Evolutionary conservation across 2,888 invertebrate genomes (phyloP), one percentile per base, ranked within the genome.

Genomic region (Halocaridina rubra): DNA sequence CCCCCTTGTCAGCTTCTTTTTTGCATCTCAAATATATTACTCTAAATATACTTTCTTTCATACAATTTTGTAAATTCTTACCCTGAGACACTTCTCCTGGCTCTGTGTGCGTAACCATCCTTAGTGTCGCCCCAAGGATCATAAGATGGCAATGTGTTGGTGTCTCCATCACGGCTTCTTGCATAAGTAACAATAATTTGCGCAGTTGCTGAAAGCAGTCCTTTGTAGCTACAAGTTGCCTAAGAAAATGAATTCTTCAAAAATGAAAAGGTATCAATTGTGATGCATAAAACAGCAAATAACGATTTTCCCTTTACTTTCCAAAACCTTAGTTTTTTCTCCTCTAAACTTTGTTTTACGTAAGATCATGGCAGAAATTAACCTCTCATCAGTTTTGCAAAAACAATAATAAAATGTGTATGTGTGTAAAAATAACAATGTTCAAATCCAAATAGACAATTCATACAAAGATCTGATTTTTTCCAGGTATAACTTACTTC

Each of bases 81-180:
- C 82, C 72, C 30, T 84, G 82, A 59, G 82, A 78, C n/a, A 59
- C 77, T 4, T 59, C 22, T 3, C 61, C 33, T n/a, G 61, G 22
- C 19, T 80, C 57, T 1, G 82, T 72, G 33, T 78, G 61, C 8
- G 77, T 84, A 53, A 78, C 61, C 59, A 84, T 71, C 29, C 77
- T 78, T 69, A 84, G 72, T 8, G 82, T 72, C n/a, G 80, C 85
- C 19, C 79, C 85, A 2, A 85, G 33, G 27, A 87, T 75, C 27
- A 81, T 59, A 22, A 87, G 29, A 71, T 87, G 85, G 16, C 79
- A 85, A 64, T 81, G 81, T 10, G 82, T 57, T 24, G 81, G 69
- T 0, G 87, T 87, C 30, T 77, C 69, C 82, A 87, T 81, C 24
- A 87, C 85, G 19, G 82, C 79, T 39, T 78, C 82, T 30, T 85